Evolutionary conservation across 2,797 vertebrate species (phyloP).

Genomic region (Spatula clypeata): DNA sequence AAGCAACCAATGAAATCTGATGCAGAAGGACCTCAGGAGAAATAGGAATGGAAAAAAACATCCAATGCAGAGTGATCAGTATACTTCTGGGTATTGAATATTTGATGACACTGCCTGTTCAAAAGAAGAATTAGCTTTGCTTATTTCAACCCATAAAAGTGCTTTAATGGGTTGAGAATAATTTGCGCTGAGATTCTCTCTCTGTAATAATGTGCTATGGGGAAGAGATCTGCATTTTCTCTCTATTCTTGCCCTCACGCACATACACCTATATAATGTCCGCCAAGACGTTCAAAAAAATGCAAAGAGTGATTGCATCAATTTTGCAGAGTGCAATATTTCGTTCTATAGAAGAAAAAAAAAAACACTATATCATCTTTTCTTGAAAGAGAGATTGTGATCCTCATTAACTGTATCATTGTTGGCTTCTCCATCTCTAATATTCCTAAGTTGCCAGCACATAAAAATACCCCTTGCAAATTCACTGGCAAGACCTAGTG

Average conservation of each 20-base stretch:
- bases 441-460: neutral
- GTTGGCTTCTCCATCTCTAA: neutral
- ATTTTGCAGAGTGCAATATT: neutral
- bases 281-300: neutral
- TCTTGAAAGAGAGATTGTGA: neutral
- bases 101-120: slow-evolving; percentile 24
- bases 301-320: neutral
- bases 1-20: neutral
- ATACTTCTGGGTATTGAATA: neutral
- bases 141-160: slow-evolving; percentile 45
- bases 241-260: neutral
- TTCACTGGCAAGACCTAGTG: neutral
- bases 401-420: neutral
- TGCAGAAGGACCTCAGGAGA: neutral
- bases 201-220: neutral
- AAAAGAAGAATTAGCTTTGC: slow-evolving; percentile 56
- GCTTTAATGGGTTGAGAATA: slow-evolving; percentile 35
- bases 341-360: neutral
- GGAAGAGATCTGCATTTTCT: slow-evolving; percentile 18
- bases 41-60: neutral
- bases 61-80: neutral
- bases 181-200: slow-evolving; percentile 18
- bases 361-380: neutral
- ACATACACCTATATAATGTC: neutral
- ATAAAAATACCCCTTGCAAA: neutral